Conservation (phyloP, 2,797 vertebrate genomes). For the Eupleurogrammus muticus region DNA sequence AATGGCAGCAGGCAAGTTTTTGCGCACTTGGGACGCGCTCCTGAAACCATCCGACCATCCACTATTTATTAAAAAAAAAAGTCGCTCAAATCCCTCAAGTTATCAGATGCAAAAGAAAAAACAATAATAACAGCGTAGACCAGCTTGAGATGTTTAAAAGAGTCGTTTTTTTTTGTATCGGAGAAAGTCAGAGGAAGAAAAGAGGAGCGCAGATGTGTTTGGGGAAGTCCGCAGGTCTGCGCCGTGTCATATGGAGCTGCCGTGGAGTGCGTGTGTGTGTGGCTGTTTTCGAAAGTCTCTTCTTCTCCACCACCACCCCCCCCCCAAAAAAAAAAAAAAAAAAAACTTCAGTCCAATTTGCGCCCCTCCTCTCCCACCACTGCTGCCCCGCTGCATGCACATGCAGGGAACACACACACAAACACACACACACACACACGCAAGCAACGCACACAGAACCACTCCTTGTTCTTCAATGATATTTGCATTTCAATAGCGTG, state of each 20-base stretch:
- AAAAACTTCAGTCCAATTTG: conserved; percentile 86
- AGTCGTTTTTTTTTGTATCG: conserved; percentile 2
- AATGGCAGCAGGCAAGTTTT: conserved; percentile 57
- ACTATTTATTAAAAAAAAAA: conserved; percentile 35
- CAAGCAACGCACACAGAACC: conserved; percentile 81
- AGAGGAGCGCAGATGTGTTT: conserved; percentile 33
- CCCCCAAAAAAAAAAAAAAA: no score
- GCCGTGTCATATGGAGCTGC: conserved; percentile 75
- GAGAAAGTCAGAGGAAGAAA: conserved; percentile 16
- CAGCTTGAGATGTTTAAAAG: conserved; percentile 4
- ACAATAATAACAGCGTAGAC: background rate
- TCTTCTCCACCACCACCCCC: conserved; percentile 81
- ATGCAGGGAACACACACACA: conserved; percentile 67
- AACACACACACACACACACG: conserved; percentile 51
- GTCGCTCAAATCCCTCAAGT: conserved; percentile 22
- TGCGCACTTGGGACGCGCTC: conserved; percentile 65
- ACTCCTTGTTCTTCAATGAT: conserved; percentile 88
- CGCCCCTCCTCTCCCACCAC: conserved; percentile 78
- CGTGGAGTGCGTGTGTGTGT: conserved; percentile 80
- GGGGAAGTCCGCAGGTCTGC: conserved; percentile 70
- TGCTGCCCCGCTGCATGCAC: conserved; percentile 77
- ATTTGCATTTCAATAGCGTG: conserved; percentile 91
- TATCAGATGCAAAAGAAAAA: no score
- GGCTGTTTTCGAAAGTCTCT: conserved; percentile 86
- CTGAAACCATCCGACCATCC: conserved; percentile 54